Evolutionary conservation across 2,888 invertebrate species (phyloP), one percentile per base, ranked within the genome.

Genomic region (Apamea sordens): DNA sequence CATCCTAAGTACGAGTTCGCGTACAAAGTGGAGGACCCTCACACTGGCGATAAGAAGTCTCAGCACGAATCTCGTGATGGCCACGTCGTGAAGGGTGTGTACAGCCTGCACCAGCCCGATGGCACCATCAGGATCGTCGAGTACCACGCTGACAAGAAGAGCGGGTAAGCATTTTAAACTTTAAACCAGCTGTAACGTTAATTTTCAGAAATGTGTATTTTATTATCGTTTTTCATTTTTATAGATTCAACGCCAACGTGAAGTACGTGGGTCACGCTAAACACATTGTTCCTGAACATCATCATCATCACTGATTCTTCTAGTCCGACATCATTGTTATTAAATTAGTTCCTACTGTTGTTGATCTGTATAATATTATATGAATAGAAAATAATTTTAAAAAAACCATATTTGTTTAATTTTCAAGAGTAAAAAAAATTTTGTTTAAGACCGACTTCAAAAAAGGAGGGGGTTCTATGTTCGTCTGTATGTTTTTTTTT

Each of bases 31-130:
- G 41, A 41, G 41, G 41, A 41, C 41, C 41, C 41, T 41, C 41
- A 41, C 41, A 41, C 41, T 7, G 41, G 41, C 0, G 41, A 41
- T 7, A 41, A 41, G 41, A 41, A 41, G 0, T 41, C 41, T 41
- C 41, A 41, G 41, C 41, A 41, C 7, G 41, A 41, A 41, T 41
- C 41, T 41, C 41, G 41, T 41, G 41, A 41, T 41, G 41, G 41
- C 7, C 41, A 41, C 41, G 41, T 41, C 41, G 41, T 41, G 41
- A 41, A 41, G 7, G 41, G 41, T 7, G 41, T 0, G 78, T 95
- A 96, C 93, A 93, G 94, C 69, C 91, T 96, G 80, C 92, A 94
- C 83, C 94, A 96, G 90, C 94, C 96, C 65, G 96, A 96, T 84
- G 96, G 96, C 86, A 95, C 95, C 86, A 87, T 93, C 83, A 92